Evolutionary conservation across 2,797 vertebrate species (phyloP).

Genomic region (Galago senegalensis): DNA sequence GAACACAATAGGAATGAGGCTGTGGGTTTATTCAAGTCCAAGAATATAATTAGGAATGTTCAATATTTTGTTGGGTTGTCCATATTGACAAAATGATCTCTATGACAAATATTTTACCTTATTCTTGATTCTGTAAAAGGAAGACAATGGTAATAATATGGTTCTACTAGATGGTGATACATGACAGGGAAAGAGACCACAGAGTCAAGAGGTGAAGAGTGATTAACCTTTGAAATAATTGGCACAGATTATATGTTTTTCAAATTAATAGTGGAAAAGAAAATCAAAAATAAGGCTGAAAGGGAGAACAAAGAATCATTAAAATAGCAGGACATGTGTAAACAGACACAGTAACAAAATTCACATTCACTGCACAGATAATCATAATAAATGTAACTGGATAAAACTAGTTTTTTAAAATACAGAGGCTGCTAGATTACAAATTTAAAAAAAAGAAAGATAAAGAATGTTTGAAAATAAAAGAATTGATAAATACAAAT

Average conservation of each 20-base stretch:
- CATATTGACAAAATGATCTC: slow-evolving; percentile 14
- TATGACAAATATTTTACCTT: slow-evolving; percentile 18
- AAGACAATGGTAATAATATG: neutral
- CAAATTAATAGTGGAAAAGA: neutral
- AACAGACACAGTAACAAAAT: neutral
- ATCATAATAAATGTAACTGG: slow-evolving; percentile 72
- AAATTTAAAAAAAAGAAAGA: neutral
- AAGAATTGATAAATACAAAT: neutral
- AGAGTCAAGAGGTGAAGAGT: neutral
- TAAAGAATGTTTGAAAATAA: neutral
- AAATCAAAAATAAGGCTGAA: neutral
- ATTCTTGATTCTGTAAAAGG: neutral
- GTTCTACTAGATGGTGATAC: slow-evolving; percentile 71
- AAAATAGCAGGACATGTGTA: neutral
- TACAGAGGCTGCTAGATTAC: neutral
- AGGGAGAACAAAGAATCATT: neutral
- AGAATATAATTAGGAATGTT: slow-evolving; percentile 14
- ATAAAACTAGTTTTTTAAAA: slow-evolving; percentile 60
- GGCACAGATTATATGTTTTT: neutral
- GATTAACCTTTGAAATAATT: neutral
- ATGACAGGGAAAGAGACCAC: slow-evolving; percentile 3
- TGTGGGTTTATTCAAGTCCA: slow-evolving; percentile 17
- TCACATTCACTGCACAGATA: neutral
- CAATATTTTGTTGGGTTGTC: neutral
- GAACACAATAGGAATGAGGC: neutral